Base-by-base conservation (phyloP, 2,113 vertebrate species). In the Pavo muticus region DNA sequence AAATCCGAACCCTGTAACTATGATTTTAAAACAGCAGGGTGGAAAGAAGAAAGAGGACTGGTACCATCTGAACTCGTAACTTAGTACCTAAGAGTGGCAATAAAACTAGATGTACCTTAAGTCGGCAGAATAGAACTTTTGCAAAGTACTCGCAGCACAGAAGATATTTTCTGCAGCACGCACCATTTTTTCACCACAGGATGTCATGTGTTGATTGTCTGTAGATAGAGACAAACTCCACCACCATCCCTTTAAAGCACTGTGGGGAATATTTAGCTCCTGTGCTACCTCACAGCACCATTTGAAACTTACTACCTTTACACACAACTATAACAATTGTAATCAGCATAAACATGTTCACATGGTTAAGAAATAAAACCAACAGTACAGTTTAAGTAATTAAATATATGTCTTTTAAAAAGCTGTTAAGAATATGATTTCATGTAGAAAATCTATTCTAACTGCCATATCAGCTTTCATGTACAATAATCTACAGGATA, bases 141-240 rank as follows among this genome's bases (percentile, higher is more conserved):
- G 2, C 14, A 64, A 69, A 48, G 32, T 39, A 63, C 16, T 79
- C 72, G 9, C 12, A 76, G 21, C 11, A 65, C 7, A 63, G 24
- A 54, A 84, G 23, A 30, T 54, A 65, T 9, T 69, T 85, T 73
- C 56, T 54, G 50, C 57, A 68, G 42, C 11, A 85, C 54, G 14
- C 6, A 74, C 23, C 17, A 25, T 35, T 16, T 70, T 79, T 50
- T 63, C 1, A 47, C 57, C 37, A 45, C n/a, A 47, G 1, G 2
- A 25, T 5, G 15, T 57, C 40, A 87, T 0, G 0, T 10, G 4
- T 0, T 15, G 9, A 23, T 30, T 68, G 14, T 57, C 84, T 14
- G 64, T 14, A 82, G 10, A 29, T 13, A 48, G 27, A 0, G 2
- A 77, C 21, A 87, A 59, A 67, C 70, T 78, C 30, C 19, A 39